Conservation (phyloP, 2,797 vertebrate species). For the Valencia hispanica region DNA sequence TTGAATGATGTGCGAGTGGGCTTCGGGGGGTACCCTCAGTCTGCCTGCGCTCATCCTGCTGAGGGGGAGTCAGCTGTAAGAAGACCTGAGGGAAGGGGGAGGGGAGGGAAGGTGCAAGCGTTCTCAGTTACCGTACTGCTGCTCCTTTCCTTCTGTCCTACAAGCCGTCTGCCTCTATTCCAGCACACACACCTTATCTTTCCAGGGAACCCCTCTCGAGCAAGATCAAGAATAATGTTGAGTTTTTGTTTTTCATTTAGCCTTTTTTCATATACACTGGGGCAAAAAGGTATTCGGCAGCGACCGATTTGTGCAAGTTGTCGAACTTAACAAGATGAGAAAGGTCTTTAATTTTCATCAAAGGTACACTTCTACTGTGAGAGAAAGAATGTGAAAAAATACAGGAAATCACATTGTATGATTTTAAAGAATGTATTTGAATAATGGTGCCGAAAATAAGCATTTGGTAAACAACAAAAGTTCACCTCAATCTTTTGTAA, state of each 20-base stretch:
- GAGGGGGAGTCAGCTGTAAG: constrained; percentile 32
- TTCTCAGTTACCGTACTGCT: constrained; percentile 26
- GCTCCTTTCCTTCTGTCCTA: constrained; percentile 20
- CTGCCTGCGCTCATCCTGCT: constrained; percentile 31
- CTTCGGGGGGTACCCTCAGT: constrained; percentile 54
- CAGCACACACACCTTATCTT: background rate
- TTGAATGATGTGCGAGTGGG: constrained; percentile 50
- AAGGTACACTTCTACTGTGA: too few species aligned
- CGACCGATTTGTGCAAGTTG: too few species aligned
- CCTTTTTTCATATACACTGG: background rate
- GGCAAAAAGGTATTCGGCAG: too few species aligned
- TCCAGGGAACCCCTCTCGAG: constrained; percentile 23
- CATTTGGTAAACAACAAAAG: too few species aligned
- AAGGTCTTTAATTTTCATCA: too few species aligned
- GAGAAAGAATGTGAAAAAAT: too few species aligned
- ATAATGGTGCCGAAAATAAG: too few species aligned
- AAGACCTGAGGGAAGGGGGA: constrained; percentile 13
- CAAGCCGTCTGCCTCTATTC: constrained; percentile 25
- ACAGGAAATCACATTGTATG: too few species aligned
- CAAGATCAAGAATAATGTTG: background rate
- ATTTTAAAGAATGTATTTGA: too few species aligned
- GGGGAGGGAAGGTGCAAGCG: constrained; percentile 27
- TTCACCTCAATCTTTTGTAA: too few species aligned
- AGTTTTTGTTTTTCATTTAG: background rate
- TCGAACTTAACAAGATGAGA: too few species aligned